A percentile compares a stretch with the other conserved stretches of the same genome.
Evolutionary conservation across 92 coral and sea anemone genomes (phyloP).

Genomic region (Umimayanthus kanabou): DNA sequence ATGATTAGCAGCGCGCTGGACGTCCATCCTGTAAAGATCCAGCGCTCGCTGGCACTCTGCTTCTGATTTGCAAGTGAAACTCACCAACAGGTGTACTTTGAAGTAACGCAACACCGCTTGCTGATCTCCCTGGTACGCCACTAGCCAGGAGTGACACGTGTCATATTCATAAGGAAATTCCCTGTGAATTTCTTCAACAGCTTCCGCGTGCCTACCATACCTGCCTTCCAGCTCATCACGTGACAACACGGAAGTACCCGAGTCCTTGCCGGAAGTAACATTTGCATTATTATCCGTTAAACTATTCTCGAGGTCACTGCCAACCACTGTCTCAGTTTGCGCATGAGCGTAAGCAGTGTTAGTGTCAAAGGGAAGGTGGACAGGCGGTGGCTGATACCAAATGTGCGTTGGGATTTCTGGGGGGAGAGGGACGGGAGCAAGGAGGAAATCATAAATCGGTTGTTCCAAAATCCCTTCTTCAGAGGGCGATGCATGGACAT

Average conservation of each 20-base stretch:
- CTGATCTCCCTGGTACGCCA: conserved; percentile 25
- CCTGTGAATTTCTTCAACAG: conserved; percentile 13
- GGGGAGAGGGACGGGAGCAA: conserved; percentile 40
- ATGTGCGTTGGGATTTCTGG: conserved; percentile 3
- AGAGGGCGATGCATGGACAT: too few species aligned
- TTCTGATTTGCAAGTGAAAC: not conserved
- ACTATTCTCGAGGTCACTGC: too few species aligned
- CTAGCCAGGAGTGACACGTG: conserved; percentile 29
- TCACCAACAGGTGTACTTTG: not conserved
- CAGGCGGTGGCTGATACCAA: conserved; percentile 12
- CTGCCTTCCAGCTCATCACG: conserved; percentile 12
- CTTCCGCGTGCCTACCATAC: conserved; percentile 18
- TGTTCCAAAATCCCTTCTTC: not conserved
- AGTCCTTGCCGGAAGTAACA: not conserved
- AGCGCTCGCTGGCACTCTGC: not conserved
- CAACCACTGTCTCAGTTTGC: not conserved
- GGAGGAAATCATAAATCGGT: conserved; percentile 24
- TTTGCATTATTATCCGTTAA: not conserved
- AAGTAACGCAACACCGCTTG: conserved; percentile 33
- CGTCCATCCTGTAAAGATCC: conserved; percentile 1
- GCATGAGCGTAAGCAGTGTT: not conserved
- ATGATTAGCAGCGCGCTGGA: conserved; percentile 34
- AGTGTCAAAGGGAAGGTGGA: not conserved
- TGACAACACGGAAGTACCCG: not conserved
- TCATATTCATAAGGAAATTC: conserved; percentile 27